A percentile compares a stretch with the other conserved stretches of the same genome.
Evolutionary conservation across 2,113 vertebrate genomes (phyloP).

Genomic region (Leucopsar rothschildi): DNA sequence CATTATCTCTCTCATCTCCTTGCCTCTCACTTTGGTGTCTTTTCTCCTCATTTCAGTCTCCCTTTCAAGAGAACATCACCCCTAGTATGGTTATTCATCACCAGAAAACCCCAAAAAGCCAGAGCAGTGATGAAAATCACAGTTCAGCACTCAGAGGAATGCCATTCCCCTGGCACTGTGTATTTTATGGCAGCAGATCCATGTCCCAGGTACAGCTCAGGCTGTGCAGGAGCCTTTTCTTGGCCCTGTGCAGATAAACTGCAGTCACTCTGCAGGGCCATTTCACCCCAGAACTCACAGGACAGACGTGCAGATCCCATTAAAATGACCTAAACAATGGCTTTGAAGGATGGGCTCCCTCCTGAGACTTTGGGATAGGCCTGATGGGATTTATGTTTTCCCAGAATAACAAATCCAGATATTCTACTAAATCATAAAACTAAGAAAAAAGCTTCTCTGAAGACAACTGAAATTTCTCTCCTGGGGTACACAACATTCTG

Average conservation of each 20-base stretch:
- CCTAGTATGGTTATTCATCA: neutral
- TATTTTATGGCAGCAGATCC: neutral
- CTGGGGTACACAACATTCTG: neutral
- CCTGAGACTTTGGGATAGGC: neutral
- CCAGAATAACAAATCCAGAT: neutral
- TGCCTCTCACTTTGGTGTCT: neutral
- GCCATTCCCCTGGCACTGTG: neutral
- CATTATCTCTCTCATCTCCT: too few species aligned
- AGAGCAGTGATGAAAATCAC: neutral
- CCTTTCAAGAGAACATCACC: neutral
- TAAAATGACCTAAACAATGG: neutral
- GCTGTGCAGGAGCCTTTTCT: neutral
- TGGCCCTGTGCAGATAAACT: neutral
- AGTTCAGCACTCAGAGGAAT: neutral
- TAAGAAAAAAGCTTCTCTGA: neutral
- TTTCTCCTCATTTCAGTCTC: neutral
- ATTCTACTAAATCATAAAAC: neutral
- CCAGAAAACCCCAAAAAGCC: neutral
- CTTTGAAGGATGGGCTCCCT: neutral
- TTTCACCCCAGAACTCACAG: neutral
- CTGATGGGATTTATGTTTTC: neutral
- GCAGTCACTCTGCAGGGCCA: neutral
- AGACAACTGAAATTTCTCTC: neutral
- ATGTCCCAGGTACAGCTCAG: neutral
- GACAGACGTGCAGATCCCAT: neutral